These are phyloP conservation scores for Callospermophilus lateralis DNA, from an alignment of 2,113 vertebrate genomes.

Conservation along the genomic window DNA sequence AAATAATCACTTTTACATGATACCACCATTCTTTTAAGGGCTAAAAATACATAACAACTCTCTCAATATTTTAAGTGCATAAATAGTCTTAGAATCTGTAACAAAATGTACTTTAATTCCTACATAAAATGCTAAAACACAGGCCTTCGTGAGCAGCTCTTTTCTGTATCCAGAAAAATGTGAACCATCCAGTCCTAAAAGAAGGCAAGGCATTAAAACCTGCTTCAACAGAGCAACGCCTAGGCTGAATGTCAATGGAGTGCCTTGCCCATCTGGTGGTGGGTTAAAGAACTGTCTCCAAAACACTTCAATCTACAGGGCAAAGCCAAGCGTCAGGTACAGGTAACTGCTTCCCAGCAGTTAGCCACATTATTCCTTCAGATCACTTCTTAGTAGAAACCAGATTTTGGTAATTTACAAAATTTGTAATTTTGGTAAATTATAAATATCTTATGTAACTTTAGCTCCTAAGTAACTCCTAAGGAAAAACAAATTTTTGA, in stretches of 20 bases:
- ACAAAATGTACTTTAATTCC: background rate
- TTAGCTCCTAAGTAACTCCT: background rate
- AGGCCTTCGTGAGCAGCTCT: background rate
- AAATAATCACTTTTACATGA: background rate
- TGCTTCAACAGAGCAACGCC: fast-evolving
- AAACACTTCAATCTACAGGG: background rate
- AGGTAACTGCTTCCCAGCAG: background rate
- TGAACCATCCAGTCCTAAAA: background rate
- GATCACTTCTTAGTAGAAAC: background rate
- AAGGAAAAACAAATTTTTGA: background rate
- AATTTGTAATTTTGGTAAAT: background rate
- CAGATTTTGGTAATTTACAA: background rate
- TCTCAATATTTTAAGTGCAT: background rate
- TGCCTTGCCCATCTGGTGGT: conserved; percentile 55
- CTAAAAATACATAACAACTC: background rate
- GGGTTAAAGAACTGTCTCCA: background rate
- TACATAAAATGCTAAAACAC: background rate
- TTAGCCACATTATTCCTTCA: background rate
- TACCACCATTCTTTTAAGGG: background rate
- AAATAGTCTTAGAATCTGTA: background rate
- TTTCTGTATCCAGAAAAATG: background rate
- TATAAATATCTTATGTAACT: background rate
- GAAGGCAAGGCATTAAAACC: background rate
- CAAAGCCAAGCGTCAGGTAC: background rate
- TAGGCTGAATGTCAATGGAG: background rate